Conservation (phyloP, 2,113 vertebrate species). For the Cardinalis cardinalis region DNA sequence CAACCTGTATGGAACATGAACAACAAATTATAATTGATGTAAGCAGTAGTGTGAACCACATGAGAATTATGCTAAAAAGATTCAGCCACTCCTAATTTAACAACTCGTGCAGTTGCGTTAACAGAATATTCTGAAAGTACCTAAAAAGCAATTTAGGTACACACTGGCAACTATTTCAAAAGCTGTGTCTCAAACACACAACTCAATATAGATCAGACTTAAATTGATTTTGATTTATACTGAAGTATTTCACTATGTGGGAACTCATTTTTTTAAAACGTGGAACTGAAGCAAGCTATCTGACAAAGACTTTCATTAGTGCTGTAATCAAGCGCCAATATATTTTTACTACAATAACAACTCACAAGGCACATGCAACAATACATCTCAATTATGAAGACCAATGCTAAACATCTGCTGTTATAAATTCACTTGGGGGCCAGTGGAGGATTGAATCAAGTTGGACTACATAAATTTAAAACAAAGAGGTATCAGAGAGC, state of each 20-base stretch:
- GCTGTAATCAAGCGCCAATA: slow-evolving; percentile 10
- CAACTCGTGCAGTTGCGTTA: neutral
- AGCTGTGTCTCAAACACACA: neutral
- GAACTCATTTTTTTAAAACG: neutral
- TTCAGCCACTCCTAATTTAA: neutral
- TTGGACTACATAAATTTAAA: neutral
- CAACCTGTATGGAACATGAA: neutral
- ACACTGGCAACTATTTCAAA: neutral
- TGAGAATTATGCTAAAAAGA: neutral
- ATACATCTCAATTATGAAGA: neutral
- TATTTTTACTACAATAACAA: slow-evolving; percentile 44
- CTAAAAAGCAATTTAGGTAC: neutral
- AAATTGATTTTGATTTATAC: slow-evolving; percentile 5
- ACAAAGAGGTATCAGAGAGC: neutral
- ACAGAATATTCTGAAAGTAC: neutral
- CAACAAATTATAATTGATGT: neutral
- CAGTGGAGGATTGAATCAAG: neutral
- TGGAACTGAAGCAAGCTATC: slow-evolving; percentile 18
- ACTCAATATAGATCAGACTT: neutral
- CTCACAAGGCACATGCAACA: slow-evolving; percentile 17
- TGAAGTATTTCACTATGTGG: neutral
- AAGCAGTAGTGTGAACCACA: neutral
- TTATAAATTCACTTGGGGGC: neutral
- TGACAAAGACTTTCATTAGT: slow-evolving; percentile 42
- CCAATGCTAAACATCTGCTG: neutral